Conservation (phyloP, 2,797 vertebrate genomes). For the Lemur catta region DNA sequence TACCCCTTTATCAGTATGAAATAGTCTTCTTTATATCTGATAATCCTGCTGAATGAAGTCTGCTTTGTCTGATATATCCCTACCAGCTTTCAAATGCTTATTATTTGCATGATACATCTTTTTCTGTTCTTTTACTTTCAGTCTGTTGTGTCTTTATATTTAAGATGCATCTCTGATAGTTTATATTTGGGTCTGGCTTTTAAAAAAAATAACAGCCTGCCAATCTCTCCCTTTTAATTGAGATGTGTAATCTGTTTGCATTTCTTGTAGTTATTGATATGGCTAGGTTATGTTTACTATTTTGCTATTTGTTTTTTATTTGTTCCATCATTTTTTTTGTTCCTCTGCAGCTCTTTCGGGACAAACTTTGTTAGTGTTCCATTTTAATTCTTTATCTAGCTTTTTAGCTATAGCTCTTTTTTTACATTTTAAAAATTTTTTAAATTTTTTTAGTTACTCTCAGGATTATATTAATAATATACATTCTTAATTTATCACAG, state of each 20-base stretch:
- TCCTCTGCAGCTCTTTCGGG: not conserved
- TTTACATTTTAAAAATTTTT: no score
- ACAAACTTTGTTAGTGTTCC: not conserved
- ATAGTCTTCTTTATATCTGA: not conserved
- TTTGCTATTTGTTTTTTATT: not conserved
- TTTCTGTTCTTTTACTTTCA: not conserved
- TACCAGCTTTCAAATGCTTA: not conserved
- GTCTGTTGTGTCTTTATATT: not conserved
- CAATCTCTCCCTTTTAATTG: not conserved
- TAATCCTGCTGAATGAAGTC: not conserved
- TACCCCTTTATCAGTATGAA: not conserved
- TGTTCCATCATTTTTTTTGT: not conserved
- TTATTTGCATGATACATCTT: not conserved
- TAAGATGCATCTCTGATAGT: not conserved
- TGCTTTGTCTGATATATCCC: not conserved
- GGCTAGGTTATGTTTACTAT: not conserved
- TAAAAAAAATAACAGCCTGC: not conserved
- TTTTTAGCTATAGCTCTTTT: not conserved
- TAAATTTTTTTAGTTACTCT: not conserved
- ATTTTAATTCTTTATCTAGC: not conserved
- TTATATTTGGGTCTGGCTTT: not conserved
- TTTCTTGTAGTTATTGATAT: not conserved
- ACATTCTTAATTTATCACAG: not conserved
- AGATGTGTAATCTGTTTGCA: not conserved
- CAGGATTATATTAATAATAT: not conserved